Base-by-base conservation (phyloP, 2,888 invertebrate species). In the Phengaris arion region DNA sequence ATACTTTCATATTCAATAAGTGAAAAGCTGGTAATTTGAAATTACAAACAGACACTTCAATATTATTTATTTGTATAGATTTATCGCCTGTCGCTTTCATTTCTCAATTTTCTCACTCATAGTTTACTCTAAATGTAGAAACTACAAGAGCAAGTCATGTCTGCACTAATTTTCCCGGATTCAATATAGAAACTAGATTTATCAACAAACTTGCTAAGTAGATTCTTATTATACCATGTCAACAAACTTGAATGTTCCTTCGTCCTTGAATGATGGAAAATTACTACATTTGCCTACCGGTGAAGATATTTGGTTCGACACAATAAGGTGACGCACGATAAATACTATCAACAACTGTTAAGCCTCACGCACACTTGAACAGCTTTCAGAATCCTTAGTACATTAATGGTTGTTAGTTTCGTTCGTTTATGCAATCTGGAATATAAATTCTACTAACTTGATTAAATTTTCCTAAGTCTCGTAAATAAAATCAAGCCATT, bases 221-320 rank as follows among this genome's bases (percentile, higher is more conserved):
- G 64, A 35, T 12, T 64, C 6, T 64, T 64, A 45, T 22, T 15
- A 22, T 35, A 45, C 52, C 52, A 52, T 35, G 13, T 64, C 45
- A 6, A 64, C 59, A 64, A 64, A 64, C 35, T 64, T 45, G 64
- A 35, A 45, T 64, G 64, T 64, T 13, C 35, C 35, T 64, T 45
- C 64, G 64, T 64, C 64, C 64, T 45, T 64, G 64, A 35, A 45
- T 45, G 64, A 64, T 64, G 64, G 64, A 64, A 64, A 64, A 64
- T 64, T 35, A 64, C 64, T 35, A 57, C 57, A 64, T 64, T 35
- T 10, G 64, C 22, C 35, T 64, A 64, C 64, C 35, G 35, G 35
- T 64, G 6, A 64, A 12, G 64, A 64, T 45, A 64, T 64, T 64
- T 64, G 12, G 64, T 35, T 64, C 8, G 22, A 13, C 55, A n/a